Evolutionary conservation across 2,888 invertebrate species (phyloP), one percentile per base, ranked within the genome.

Genomic region (Agonopterix subpropinquella): DNA sequence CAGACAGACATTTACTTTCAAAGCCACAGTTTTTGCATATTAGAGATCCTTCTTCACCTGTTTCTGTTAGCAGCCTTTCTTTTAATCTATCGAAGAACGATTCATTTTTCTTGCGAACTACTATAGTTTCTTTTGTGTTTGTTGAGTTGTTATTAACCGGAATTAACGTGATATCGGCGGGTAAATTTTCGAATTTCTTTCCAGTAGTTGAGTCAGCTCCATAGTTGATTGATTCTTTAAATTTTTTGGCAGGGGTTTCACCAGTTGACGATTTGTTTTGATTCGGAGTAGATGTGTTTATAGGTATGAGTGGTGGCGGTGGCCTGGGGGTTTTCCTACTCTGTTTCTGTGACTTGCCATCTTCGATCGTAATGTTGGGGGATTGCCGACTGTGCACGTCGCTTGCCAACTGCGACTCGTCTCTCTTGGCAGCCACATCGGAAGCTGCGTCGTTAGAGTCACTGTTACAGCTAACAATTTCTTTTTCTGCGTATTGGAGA

Each of bases 31-130:
- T 89, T 65, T 90, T 90, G 67, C 95, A 95, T 45, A 89, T 90
- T 43, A 95, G 81, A 64, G 92, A 92, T 48, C 91, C 92, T 64
- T 90, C 90, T 64, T 92, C 90, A 0, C 91, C 91, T 1, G 92
- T 90, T 61, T 91, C 91, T 10, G 91, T 89, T 55, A 93, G 88
- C 46, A 94, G 78, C 69, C 93, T 92, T 75, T 94, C 93, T 80
- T 95, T 95, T 36, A 96, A 81, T 71, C 92, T 93, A 67, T 96
- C 95, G 67, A 96, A 95, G 73, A 96, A 95, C 43, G 94, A 94
- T 43, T 92, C 92, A 63, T 92, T 93, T 73, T 93, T 93, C 78
- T 92, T 92, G 59, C 81, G 75, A 2, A 62, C 65, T 44, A 62
- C 65, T 44, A 64, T 57, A 15, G 64, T 72, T 52, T 87, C 87